A percentile compares a stretch with the other conserved stretches of the same genome.
Conservation (phyloP, 2,888 invertebrate genomes). For the Lucinisca nassula region DNA sequence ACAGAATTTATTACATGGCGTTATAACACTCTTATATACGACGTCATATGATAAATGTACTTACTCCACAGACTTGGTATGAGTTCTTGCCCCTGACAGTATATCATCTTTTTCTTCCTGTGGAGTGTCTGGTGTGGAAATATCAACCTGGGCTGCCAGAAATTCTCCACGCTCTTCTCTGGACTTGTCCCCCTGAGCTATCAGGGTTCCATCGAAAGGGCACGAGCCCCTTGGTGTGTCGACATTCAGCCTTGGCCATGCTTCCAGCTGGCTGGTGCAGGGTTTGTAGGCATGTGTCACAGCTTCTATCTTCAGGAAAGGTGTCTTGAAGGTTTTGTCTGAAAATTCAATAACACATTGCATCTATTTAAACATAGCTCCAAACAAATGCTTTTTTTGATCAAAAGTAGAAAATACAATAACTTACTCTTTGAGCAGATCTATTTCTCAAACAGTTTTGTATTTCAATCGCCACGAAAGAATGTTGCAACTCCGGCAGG, state of each 20-base stretch:
- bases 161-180: constrained; percentile 71
- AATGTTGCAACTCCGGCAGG: too few relatives aligned
- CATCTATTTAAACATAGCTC: too few relatives aligned
- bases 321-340: constrained; percentile 79
- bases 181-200: constrained; percentile 65
- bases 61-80: constrained; percentile 44
- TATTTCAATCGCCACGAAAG: too few relatives aligned
- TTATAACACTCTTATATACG: too few relatives aligned
- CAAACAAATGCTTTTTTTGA: too few relatives aligned
- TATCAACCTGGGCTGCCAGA: constrained; percentile 66
- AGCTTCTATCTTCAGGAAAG: constrained; percentile 84
- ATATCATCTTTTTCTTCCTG: constrained; percentile 58
- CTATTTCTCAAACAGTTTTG: too few relatives aligned
- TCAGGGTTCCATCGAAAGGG: constrained; percentile 81
- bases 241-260: constrained; percentile 81
- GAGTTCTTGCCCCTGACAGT: constrained; percentile 25
- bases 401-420: neutral
- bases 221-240: constrained; percentile 80
- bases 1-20: too few relatives aligned
- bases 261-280: constrained; percentile 74
- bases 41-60: neutral
- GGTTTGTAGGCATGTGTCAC: constrained; percentile 77
- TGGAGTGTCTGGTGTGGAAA: constrained; percentile 56
- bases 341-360: constrained; percentile 15
- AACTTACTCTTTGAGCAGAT: too few relatives aligned